phyloP scores from a whole-genome alignment of 2,797 vertebrate genomes.

The Mormyrops attenuatus region DNA sequence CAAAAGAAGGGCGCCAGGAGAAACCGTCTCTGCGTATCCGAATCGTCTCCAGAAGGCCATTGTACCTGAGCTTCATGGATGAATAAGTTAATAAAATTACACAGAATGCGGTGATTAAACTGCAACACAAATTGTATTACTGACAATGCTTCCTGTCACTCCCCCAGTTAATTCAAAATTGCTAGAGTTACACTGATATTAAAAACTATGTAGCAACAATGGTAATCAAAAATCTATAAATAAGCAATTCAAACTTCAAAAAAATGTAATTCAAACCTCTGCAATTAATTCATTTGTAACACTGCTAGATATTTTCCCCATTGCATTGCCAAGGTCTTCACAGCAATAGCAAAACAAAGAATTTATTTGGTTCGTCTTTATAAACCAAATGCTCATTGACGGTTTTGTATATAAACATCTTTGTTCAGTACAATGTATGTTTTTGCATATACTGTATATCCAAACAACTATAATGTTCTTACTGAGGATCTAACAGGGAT shows the following conservation, averaged over 20 bases:
- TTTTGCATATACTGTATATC: background rate
- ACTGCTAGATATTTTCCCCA: background rate
- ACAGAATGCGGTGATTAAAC: background rate
- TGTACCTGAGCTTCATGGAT: conserved; percentile 57
- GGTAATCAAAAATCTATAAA: background rate
- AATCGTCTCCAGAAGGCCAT: conserved; percentile 66
- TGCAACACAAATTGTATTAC: background rate
- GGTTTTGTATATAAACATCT: background rate
- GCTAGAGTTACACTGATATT: background rate
- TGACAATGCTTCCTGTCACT: background rate
- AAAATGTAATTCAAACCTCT: background rate
- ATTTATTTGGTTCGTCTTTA: background rate
- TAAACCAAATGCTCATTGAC: background rate
- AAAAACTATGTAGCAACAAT: background rate
- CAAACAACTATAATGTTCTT: background rate
- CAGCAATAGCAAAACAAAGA: background rate
- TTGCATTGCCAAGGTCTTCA: background rate
- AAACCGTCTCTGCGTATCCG: conserved; percentile 65
- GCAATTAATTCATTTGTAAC: background rate
- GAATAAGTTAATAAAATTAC: background rate
- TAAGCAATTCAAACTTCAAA: background rate
- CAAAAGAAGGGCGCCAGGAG: conserved; percentile 65
- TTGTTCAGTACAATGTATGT: background rate
- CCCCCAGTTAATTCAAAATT: background rate
- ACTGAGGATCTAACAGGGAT: background rate